Conservation (phyloP, 53 echinoderm and acorn worm genomes). For the Astropecten irregularis region DNA sequence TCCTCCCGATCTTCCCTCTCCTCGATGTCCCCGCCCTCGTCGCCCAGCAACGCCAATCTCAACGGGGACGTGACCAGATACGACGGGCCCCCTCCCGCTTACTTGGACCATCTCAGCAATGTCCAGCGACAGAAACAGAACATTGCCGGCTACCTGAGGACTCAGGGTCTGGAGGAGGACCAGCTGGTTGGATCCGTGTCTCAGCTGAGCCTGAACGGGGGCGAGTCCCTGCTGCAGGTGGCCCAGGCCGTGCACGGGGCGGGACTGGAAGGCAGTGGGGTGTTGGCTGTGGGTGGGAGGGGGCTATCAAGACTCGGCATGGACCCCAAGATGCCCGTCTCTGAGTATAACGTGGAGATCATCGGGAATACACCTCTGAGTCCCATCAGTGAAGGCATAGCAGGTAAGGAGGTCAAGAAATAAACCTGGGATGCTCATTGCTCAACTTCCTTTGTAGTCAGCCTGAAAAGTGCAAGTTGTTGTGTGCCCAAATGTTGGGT, state of each 20-base stretch:
- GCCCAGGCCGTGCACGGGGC: conserved; percentile 12
- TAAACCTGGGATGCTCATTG: neutral
- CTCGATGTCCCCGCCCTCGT: conserved; percentile 93
- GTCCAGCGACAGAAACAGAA: conserved; percentile 55
- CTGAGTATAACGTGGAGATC: conserved; percentile 68
- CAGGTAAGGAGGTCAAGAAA: conserved; percentile 29
- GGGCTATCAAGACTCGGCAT: conserved; percentile 50
- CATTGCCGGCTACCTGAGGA: conserved; percentile 52
- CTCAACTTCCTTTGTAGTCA: neutral
- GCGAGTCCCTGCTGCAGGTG: conserved; percentile 56
- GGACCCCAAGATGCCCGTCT: conserved; percentile 51
- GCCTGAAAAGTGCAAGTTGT: neutral
- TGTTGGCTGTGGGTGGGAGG: conserved; percentile 36
- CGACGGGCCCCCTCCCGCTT: conserved; percentile 73
- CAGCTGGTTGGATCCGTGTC: conserved; percentile 66
- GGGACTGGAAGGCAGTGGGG: neutral
- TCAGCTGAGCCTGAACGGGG: conserved; percentile 66
- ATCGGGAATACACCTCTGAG: conserved; percentile 71
- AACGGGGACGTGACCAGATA: conserved; percentile 37
- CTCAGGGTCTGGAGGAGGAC: conserved; percentile 71
- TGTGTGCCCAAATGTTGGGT: no score
- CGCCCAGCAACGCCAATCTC: conserved; percentile 70
- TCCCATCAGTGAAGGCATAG: conserved; percentile 80
- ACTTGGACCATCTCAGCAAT: conserved; percentile 73
- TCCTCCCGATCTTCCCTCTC: conserved; percentile 95